Evolutionary conservation across 2,888 invertebrate species (phyloP), one percentile per base, ranked within the genome.

Genomic region (Leucophenga maculata): DNA sequence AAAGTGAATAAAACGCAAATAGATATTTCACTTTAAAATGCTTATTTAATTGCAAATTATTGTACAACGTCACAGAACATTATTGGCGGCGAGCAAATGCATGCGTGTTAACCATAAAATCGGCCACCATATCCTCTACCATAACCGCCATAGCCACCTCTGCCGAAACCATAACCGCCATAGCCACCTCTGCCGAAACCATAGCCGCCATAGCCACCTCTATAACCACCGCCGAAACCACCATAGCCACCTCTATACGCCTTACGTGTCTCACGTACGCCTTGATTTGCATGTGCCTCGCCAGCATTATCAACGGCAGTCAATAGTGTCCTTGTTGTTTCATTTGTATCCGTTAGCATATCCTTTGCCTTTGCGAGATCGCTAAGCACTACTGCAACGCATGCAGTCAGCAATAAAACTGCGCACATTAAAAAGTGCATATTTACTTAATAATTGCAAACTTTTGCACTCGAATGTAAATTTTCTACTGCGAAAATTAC

Each of bases 281-380:
- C 78, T 69, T 73, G 74, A 72, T 82, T 81, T 62, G 77, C 81
- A 62, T 82, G 81, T 72, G 79, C 79, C 65, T 74, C 73, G 16
- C 6, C 8, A n/a, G 65, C 16, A 9, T 50, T n/a, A 22, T 57
- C 65, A 65, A 77, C 77, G 0, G 74, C 79, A 16, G 65, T 77
- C 59, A 78, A 52, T 3, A 80, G 75, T 0, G 72, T 71, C 16
- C 57, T 31, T 39, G 72, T 11, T 69, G 64, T 14, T 71, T 39
- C 75, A 8, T 13, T 62, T 4, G 6, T 52, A 20, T 3, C 48
- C 16, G 16, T 3, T 3, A 48, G 14, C 48, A 55, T 22, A 18
- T 31, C 60, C 64, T 48, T 26, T 14, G 70, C 70, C 13, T n/a
- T n/a, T n/a, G 50, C 64, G 11, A 75, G 75, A 11, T 60, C 46